Base-by-base conservation (phyloP, 2,888 invertebrate genomes). In the Cataglyphis cursor region DNA sequence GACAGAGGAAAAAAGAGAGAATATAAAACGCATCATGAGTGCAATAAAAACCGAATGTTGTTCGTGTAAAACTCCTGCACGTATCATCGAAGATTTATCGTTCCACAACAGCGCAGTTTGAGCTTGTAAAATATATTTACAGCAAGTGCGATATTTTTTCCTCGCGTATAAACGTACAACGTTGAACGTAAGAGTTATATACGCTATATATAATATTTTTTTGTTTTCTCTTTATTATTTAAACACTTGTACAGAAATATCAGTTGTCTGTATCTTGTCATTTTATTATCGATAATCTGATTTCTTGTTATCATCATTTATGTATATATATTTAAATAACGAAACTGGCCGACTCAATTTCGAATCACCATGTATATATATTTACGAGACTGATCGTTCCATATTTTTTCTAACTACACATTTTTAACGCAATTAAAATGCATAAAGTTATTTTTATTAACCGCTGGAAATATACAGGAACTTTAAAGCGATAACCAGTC, bases 41-140 rank as follows among this genome's bases (percentile, higher is more conserved):
- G 10, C 41, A 31, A 70, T 44, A 21, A 70, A 70, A 70, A 51
- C 18, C 31, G 21, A 78, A 78, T 68, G 38, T 78, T 44, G 35
- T 44, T 21, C 28, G 12, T 8, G n/a, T n/a, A 48, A 48, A 21
- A 12, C 12, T 18, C 10, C 8, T 21, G 35, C 59, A 28, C 59
- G 31, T 59, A 21, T 59, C 59, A 59, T 70, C 59, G 9, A 44
- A 12, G 59, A 35, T 70, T 70, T 70, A 70, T n/a, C 44, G 24
- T 18, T 31, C 6, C n/a, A 0, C 31, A 10, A 59, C 41, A 31
- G 31, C 24, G 28, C 28, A 57, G 35, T 68, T 59, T 59, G 35
- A 24, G 18, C 4, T 35, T 18, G 24, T 24, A 24, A 68, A 61
- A 44, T 24, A 75, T n/a, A 21, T 59, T 4, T 18, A 18, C 21